Base-by-base conservation (phyloP, 2,113 vertebrate species). In the Leptobrachium ailaonicum region DNA sequence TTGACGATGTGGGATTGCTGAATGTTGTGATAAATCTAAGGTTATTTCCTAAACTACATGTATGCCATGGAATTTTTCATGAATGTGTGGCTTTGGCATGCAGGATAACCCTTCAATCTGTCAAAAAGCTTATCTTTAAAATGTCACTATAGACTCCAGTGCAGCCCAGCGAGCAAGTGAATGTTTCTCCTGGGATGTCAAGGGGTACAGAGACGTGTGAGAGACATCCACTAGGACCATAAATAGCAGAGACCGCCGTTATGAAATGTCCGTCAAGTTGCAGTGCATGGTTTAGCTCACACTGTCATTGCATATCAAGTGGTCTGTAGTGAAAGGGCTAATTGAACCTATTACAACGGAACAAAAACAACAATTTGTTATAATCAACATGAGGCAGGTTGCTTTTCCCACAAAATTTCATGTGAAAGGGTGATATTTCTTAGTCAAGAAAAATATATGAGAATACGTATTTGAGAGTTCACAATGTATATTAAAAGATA, bases 161-260 rank as follows among this genome's bases (percentile, higher is more conserved):
- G 13, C 73, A 47, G 43, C 69, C 20, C 79, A 75, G 43, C 42
- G n/a, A 74, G 63, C 50, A 67, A 80, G 71, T 68, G 63, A 80
- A 54, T 74, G 50, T 62, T 80, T 62, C 79, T 74, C 73, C 73
- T 58, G 71, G 71, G 79, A 80, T 69, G 63, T 54, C 66, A 74
- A 62, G 66, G 41, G 64, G 79, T 71, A 74, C 12, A 47, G 42
- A 80, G 71, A 80, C 73, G 79, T 80, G 79, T 80, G 73, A 80
- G 53, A 73, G 62, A 80, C 71, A 80, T 58, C 44, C 42, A 56
- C 50, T 74, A 60, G 56, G 56, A 68, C 66, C 64, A 68, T 54
- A 68, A 3, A 53, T 41, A 73, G 10, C 3, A 12, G n/a, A 74
- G 63, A n/a, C 71, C 58, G 71, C 63, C 60, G 41, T 74, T 63